These are phyloP conservation scores for Phorcus lineatus DNA, from an alignment of 2,888 invertebrate species.

Conservation along the genomic window DNA sequence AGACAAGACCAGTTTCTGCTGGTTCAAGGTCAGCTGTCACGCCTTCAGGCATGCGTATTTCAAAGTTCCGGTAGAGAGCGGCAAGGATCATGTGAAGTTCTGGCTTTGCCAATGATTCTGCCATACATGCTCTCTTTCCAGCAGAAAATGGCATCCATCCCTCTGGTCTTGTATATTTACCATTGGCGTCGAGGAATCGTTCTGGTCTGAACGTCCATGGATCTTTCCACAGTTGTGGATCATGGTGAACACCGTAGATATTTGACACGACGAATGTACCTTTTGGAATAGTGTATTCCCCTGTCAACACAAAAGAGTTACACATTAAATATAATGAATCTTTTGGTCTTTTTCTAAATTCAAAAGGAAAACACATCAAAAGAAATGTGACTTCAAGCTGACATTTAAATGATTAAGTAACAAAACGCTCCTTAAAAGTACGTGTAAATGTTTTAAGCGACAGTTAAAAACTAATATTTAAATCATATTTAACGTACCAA, in stretches of 20 bases:
- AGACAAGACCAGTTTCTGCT: neutral
- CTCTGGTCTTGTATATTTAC: slow-evolving; percentile 52
- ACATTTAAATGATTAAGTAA: too few species aligned
- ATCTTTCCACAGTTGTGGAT: slow-evolving; percentile 56
- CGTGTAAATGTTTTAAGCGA: too few species aligned
- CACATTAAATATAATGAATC: neutral
- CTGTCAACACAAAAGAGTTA: slow-evolving; percentile 27
- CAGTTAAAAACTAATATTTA: too few species aligned
- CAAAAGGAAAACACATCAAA: too few species aligned
- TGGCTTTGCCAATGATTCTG: slow-evolving; percentile 60
- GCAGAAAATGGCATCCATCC: slow-evolving; percentile 66
- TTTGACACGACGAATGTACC: slow-evolving; percentile 54
- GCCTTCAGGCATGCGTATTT: slow-evolving; percentile 35
- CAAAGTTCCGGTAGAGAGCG: slow-evolving; percentile 32
- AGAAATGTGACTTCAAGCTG: too few species aligned
- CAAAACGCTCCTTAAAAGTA: too few species aligned
- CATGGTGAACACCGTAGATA: slow-evolving; percentile 55
- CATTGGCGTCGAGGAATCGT: slow-evolving; percentile 56
- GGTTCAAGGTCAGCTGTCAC: slow-evolving; percentile 13
- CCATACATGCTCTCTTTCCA: slow-evolving; percentile 62
- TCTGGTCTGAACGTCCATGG: slow-evolving; percentile 60
- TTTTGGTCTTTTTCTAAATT: too few species aligned
- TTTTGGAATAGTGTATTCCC: slow-evolving; percentile 54
- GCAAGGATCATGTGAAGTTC: slow-evolving; percentile 57
- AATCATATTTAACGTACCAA: too few species aligned